Base-by-base conservation (phyloP, 37 sponge, comb jelly and placozoan species). In the Geodia barretti region DNA sequence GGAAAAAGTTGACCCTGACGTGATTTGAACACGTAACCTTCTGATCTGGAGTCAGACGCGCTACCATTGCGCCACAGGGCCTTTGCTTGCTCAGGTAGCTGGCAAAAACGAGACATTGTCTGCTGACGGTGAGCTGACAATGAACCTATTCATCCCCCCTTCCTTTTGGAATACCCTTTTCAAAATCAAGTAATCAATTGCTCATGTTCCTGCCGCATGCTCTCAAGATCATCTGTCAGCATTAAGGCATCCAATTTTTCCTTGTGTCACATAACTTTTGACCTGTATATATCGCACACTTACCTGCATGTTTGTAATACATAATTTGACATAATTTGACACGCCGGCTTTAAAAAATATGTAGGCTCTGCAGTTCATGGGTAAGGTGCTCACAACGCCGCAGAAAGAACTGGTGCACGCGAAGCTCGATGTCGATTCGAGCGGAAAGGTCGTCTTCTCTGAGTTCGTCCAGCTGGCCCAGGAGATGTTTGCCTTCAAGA, bases 361-460 rank as follows among this genome's bases (percentile, higher is more conserved):
- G n/a, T 62, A 92, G 93, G 93, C 86, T 4, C 74, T 92, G 47
- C 63, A 61, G 41, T 92, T 88, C 62, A 92, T 88, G 34, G 93
- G 89, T 20, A 26, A 85, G 61, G 60, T 1, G 24, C 21, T 88
- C 1, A 78, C 76, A 23, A 54, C 66, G 0, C 72, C 78, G 70
- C 82, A 81, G 70, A 71, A 88, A 41, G 69, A 84, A 38, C 34
- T 77, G 58, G 40, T 92, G 21, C 64, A 43, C 59, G 54, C 59
- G 1, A 37, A 35, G 14, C 75, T 92, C 21, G 83, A 88, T 30
- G 64, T 92, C 23, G 93, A 88, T 37, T 73, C 54, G 1, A 66
- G 85, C 0, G 93, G 93, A 17, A 88, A 73, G 34, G 93, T 92
- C n/a, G 65, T 77, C 3, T 85, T 85, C 41, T 23, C 74, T 1